Base-by-base conservation (phyloP, 1,140 invertebrate genomes). In the Drosophila quadrilineata region DNA sequence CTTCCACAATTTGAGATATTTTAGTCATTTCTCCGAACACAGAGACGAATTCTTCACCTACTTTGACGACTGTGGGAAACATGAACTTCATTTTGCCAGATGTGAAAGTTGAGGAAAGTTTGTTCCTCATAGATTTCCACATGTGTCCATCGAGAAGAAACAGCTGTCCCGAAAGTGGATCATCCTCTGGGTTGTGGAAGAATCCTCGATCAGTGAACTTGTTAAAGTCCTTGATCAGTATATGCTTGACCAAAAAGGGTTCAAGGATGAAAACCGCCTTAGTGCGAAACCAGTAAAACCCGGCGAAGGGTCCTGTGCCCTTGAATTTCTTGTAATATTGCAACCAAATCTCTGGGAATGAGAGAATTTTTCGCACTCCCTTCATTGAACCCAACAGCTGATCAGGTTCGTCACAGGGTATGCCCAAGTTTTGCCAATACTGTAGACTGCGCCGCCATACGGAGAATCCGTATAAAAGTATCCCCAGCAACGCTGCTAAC, bases 151-250 rank as follows among this genome's bases (percentile, higher is more conserved):
- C 90, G 0, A 91, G 58, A 3, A 89, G 57, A 16, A 91, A 91
- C 1, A 92, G 40, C 45, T 92, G 90, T 0, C 72, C 80, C 0
- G 90, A 89, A 6, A 93, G 53, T 0, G 91, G 92, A 76, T 93
- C 90, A 28, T 75, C 79, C 24, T 91, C 76, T 2, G 90, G 87
- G 54, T 91, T 90, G 29, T 90, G 82, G n/a, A 75, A 86, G 3
- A 91, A 62, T 0, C 90, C 90, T 9, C 91, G 91, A 71, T 92
- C 91, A 2, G 80, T 64, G 58, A 93, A 93, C 16, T 88, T 70
- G 24, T 89, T 71, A 45, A 93, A 93, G 52, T 94, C 92, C 71
- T 92, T 93, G 2, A 92, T 90, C 16, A 94, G 65, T 3, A 94
- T 90, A 19, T 90, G 76, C 69, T 93, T 93, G 0, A 93, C 91